These are phyloP conservation scores for Lithodes maja DNA, from an alignment of 2,888 invertebrate genomes.

Conservation along the genomic window DNA sequence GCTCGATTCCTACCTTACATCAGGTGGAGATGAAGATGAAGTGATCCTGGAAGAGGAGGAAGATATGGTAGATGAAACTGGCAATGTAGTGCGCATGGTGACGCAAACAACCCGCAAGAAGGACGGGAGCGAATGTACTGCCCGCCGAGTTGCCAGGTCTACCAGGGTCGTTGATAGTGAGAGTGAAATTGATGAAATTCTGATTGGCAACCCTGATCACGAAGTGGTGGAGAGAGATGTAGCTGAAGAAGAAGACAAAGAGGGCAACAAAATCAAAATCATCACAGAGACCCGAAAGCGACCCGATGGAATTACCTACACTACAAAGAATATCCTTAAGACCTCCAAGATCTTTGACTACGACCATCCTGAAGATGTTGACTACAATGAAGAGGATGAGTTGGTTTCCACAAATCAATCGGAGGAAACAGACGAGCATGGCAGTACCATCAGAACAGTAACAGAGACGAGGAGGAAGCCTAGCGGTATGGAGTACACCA, in stretches of 20 bases:
- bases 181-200: conserved; percentile 69
- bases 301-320: conserved; percentile 69
- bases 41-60: conserved; percentile 71
- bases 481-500: conserved; percentile 66
- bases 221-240: conserved; percentile 68
- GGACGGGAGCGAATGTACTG: conserved; percentile 69
- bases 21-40: conserved; percentile 48
- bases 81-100: conserved; percentile 68
- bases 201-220: conserved; percentile 70
- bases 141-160: conserved; percentile 65
- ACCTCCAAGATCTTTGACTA: conserved; percentile 70
- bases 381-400: conserved; percentile 67
- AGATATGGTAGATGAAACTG: conserved; percentile 70
- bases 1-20: conserved; percentile 74
- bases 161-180: conserved; percentile 65
- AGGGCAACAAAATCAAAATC: conserved; percentile 69
- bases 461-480: conserved; percentile 68
- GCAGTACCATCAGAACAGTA: conserved; percentile 65
- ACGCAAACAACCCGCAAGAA: conserved; percentile 66
- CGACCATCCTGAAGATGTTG: conserved; percentile 69
- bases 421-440: conserved; percentile 68
- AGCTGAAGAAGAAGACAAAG: conserved; percentile 66
- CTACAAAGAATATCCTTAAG: conserved; percentile 69
- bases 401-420: conserved; percentile 57
- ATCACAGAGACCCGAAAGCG: conserved; percentile 69